These are phyloP conservation scores for Rhodeus uyekii DNA, from an alignment of 2,797 vertebrate genomes.

Conservation along the genomic window DNA sequence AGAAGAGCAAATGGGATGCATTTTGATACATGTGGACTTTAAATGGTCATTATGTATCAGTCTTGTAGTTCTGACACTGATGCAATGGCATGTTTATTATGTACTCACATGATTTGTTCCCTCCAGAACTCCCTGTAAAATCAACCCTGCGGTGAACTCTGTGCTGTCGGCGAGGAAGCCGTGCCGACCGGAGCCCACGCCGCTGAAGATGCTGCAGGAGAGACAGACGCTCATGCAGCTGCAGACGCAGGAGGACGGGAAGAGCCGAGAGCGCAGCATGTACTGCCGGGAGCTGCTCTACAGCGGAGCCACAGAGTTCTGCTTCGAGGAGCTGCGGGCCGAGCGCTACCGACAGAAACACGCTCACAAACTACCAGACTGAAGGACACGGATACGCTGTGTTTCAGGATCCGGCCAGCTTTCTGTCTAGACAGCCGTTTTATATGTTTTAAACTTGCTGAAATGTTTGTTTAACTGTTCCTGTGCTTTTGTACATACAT, in stretches of 20 bases:
- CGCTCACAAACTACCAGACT: slow-evolving; percentile 56
- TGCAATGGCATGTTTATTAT: not conserved
- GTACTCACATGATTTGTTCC: not conserved
- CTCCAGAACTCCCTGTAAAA: slow-evolving; percentile 91
- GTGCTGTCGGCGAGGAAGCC: slow-evolving; percentile 87
- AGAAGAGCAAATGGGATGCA: no score
- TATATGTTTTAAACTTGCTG: not conserved
- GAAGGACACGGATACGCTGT: not conserved
- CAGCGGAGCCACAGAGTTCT: slow-evolving; percentile 89
- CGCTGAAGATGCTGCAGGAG: slow-evolving; percentile 86
- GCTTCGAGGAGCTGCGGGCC: slow-evolving; percentile 92
- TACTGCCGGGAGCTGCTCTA: slow-evolving; percentile 93
- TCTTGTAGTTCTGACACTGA: not conserved
- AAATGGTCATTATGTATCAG: not conserved
- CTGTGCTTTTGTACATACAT: slow-evolving; percentile 25
- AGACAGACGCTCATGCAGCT: slow-evolving; percentile 74
- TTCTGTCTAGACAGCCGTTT: not conserved
- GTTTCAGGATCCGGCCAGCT: not conserved
- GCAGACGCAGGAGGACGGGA: slow-evolving; percentile 76
- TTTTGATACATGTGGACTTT: not conserved
- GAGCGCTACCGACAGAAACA: slow-evolving; percentile 87
- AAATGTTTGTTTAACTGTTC: not conserved
- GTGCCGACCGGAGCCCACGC: slow-evolving; percentile 80
- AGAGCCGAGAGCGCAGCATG: slow-evolving; percentile 83
- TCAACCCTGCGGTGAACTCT: slow-evolving; percentile 87